Evolutionary conservation across 2,888 invertebrate genomes (phyloP).

Genomic region (Drepana falcataria): DNA sequence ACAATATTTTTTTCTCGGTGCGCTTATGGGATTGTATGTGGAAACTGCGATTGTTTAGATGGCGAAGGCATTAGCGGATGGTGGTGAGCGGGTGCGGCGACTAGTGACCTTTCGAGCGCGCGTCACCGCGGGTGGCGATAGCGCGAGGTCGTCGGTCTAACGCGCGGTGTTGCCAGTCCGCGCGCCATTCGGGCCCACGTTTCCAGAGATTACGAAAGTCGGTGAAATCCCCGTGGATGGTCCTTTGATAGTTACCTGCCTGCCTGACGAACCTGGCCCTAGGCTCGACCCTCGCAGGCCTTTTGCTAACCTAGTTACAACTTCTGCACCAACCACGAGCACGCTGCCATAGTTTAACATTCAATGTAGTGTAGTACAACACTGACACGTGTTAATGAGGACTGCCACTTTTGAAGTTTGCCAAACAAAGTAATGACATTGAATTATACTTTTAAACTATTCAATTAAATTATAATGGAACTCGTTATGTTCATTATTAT

Average conservation of each 20-base stretch:
- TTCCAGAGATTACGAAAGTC: slow-evolving; percentile 58
- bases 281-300: slow-evolving; percentile 26
- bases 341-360: too few relatives aligned
- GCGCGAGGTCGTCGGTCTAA: slow-evolving; percentile 72
- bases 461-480: too few relatives aligned
- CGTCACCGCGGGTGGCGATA: slow-evolving; percentile 68
- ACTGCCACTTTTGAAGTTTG: too few relatives aligned
- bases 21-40: slow-evolving; percentile 59
- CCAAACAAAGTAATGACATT: too few relatives aligned
- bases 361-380: too few relatives aligned
- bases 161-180: slow-evolving; percentile 69
- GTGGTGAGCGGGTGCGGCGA: slow-evolving; percentile 45
- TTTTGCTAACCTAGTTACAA: slow-evolving; percentile 33
- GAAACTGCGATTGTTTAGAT: slow-evolving; percentile 66
- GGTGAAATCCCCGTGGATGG: slow-evolving; percentile 49
- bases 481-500: too few relatives aligned
- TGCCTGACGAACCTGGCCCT: slow-evolving; percentile 35
- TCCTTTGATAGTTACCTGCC: slow-evolving; percentile 46
- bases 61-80: slow-evolving; percentile 60
- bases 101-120: slow-evolving; percentile 70
- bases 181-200: slow-evolving; percentile 54
- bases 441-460: too few relatives aligned
- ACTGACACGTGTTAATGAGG: too few relatives aligned
- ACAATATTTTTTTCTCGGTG: slow-evolving; percentile 52
- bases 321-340: neutral